These are phyloP conservation scores for Delphinapterus leucas DNA, from an alignment of 2,113 vertebrate genomes.

Conservation along the genomic window DNA sequence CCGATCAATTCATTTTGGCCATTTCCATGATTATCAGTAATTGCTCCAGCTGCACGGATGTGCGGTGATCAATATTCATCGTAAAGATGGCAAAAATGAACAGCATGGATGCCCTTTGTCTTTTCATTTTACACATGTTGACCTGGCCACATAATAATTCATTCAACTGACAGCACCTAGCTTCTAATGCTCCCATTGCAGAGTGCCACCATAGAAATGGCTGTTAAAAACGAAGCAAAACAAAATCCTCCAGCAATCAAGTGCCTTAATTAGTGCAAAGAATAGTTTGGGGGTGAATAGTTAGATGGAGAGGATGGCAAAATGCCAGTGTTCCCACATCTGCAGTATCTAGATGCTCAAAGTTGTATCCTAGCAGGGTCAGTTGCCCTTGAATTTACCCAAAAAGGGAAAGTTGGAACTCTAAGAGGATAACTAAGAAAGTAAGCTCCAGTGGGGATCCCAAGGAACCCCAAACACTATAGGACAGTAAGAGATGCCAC, in stretches of 20 bases:
- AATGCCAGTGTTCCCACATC: background rate
- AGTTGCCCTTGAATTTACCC: background rate
- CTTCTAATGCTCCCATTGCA: background rate
- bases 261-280: background rate
- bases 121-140: constrained; percentile 44
- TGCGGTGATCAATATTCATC: constrained; percentile 69
- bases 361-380: background rate
- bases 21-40: constrained; percentile 64
- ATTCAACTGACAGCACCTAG: constrained; percentile 32
- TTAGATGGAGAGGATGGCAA: background rate
- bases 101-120: constrained; percentile 19
- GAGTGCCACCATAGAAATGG: constrained; percentile 2
- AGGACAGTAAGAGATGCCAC: background rate
- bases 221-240: background rate
- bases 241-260: background rate
- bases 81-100: constrained; percentile 50
- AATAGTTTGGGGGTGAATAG: background rate
- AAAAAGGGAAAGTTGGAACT: background rate
- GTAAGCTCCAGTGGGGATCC: background rate
- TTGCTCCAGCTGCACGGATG: constrained; percentile 63
- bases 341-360: background rate
- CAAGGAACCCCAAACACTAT: background rate
- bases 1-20: constrained; percentile 56
- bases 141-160: constrained; percentile 25
- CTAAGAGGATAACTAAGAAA: background rate